Percentiles rank a stretch among this genome's conserved stretches.
phyloP scores from a whole-genome alignment of 2,113 vertebrate genomes.

The Potamarius usumacintae region DNA sequence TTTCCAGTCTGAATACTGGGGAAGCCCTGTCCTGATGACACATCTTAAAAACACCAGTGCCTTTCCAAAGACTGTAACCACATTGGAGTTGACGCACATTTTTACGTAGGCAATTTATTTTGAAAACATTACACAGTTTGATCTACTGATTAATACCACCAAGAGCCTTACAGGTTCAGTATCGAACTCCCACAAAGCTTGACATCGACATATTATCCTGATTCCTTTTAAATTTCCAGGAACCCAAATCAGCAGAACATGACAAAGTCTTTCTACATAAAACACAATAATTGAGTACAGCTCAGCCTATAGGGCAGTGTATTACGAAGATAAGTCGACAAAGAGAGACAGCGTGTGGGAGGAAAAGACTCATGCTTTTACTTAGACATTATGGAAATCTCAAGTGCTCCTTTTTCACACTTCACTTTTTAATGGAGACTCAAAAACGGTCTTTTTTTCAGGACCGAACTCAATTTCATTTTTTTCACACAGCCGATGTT shows the following conservation, averaged over 20 bases:
- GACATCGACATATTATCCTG: neutral
- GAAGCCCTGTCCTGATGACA: neutral
- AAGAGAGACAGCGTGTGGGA: neutral
- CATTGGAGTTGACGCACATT: neutral
- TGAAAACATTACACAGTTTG: neutral
- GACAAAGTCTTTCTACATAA: neutral
- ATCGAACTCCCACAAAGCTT: neutral
- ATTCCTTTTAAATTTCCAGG: neutral
- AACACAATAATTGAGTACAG: neutral
- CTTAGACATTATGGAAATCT: neutral
- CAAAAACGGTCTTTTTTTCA: neutral
- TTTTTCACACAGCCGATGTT: neutral
- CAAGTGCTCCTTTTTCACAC: neutral
- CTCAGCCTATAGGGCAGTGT: neutral
- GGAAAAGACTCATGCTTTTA: conserved; percentile 6
- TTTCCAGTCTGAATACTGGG: neutral
- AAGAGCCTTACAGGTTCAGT: neutral
- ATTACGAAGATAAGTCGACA: neutral
- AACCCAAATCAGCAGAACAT: neutral
- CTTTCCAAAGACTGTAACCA: neutral
- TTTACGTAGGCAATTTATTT: neutral
- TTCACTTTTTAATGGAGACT: neutral
- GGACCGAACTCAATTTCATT: neutral
- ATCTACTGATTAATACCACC: neutral
- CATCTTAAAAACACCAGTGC: neutral